Base-by-base conservation (phyloP, 1,140 invertebrate species). In the Drosophila willistoni region DNA sequence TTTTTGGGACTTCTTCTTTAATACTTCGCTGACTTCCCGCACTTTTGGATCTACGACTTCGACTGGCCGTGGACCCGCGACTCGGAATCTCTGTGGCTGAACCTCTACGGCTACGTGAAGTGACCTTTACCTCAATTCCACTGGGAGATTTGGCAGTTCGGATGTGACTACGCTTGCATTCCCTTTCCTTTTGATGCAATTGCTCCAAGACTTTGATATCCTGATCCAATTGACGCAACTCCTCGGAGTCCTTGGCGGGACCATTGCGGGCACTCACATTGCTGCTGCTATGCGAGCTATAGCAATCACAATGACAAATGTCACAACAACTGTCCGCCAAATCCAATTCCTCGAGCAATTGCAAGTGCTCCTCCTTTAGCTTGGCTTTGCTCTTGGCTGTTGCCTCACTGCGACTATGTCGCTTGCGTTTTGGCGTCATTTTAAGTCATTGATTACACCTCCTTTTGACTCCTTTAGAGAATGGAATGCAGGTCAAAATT, bases 251-350 rank as follows among this genome's bases (percentile, higher is more conserved):
- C 44, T 54, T 47, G 7, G 17, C 29, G 12, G 64, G 62, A 10
- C 42, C 39, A 3, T 29, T 64, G 13, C 70, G 72, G 29, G 68
- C 76, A 54, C 72, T 79, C 14, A 17, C 68, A 19, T 62, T 71
- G 42, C 71, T 51, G 71, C 89, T 83, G 44, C 84, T 79, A 65
- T 91, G 90, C 22, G 90, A 86, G 55, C 81, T 90, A 51, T 91
- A 91, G 34, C 90, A 91, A 67, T 91, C 90, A 61, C 90, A 91
- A 60, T 91, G 90, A 44, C 90, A 91, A 60, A 91, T 90, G 19
- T 90, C 87, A 57, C 90, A 91, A 59, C 90, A 91, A 66, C 81
- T 91, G 44, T 90, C 79, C 12, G 55, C 62, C 51, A 91, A 71
- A n/a, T 85, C 90, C 66, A 91, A 54, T 47, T 75, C 59, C n/a